Evolutionary conservation across 2,888 invertebrate species (phyloP).

Genomic region (Andrena camellia): DNA sequence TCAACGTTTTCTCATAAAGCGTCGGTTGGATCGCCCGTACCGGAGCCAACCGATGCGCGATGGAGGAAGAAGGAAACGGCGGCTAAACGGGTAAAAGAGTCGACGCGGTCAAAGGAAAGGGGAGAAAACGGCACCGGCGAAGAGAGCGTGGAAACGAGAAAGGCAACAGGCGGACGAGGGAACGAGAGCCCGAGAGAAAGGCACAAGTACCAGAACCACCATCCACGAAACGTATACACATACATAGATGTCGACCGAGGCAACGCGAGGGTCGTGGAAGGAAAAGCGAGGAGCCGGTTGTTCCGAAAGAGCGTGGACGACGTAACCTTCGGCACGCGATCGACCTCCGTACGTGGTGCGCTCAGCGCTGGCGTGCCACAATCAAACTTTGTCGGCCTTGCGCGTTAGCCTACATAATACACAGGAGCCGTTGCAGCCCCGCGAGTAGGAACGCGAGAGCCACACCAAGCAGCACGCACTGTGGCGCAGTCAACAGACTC

Average conservation of each 20-base stretch:
- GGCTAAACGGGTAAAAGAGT: slow-evolving; percentile 37
- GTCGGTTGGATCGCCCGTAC: slow-evolving; percentile 68
- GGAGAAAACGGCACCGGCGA: neutral
- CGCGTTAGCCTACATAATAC: slow-evolving; percentile 48
- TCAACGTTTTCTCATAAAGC: slow-evolving; percentile 78
- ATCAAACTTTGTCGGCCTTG: slow-evolving; percentile 58
- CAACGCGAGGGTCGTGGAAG: slow-evolving; percentile 24
- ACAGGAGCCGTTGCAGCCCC: neutral
- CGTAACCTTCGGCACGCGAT: slow-evolving; percentile 83
- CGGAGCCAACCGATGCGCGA: slow-evolving; percentile 50
- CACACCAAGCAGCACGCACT: neutral
- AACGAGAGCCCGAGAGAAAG: slow-evolving; percentile 8
- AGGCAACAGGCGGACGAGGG: neutral
- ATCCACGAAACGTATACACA: too few species aligned
- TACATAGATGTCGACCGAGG: slow-evolving; percentile 2
- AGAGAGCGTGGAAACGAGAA: neutral
- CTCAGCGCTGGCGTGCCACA: slow-evolving; percentile 68
- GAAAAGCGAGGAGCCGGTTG: slow-evolving; percentile 35
- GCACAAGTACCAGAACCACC: neutral
- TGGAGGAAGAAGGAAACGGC: slow-evolving; percentile 31
- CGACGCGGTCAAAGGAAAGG: slow-evolving; percentile 9
- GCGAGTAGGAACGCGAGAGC: neutral
- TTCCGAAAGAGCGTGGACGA: slow-evolving; percentile 69
- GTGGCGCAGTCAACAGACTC: neutral
- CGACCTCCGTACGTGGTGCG: slow-evolving; percentile 63